Conservation (phyloP, 2,113 vertebrate genomes). For the Leuciscus idus region DNA sequence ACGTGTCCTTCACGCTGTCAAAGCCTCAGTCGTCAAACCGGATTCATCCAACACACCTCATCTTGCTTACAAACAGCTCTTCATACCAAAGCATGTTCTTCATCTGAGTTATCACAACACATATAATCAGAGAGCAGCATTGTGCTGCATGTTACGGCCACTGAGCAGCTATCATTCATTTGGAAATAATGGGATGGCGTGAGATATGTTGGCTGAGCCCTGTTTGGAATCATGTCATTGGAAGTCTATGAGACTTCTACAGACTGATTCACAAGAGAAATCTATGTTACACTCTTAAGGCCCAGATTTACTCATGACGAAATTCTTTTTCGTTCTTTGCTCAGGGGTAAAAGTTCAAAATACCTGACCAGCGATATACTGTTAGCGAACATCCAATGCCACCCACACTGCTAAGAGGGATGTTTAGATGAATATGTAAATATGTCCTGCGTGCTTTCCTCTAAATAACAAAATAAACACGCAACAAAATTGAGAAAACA, state of each 20-base stretch:
- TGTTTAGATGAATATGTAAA: too few species aligned
- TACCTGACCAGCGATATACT: too few species aligned
- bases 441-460: too few species aligned
- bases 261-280: conserved; percentile 11
- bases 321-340: too few species aligned
- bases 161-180: conserved; percentile 21
- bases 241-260: not conserved
- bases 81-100: not conserved
- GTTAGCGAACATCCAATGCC: too few species aligned
- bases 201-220: not conserved
- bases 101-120: not conserved
- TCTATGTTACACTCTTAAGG: not conserved
- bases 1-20: conserved; percentile 47
- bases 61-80: not conserved
- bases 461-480: too few species aligned
- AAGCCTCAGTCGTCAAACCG: conserved; percentile 39
- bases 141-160: not conserved
- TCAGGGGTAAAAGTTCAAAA: too few species aligned
- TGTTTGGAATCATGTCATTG: conserved; percentile 5
- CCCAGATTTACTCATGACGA: too few species aligned
- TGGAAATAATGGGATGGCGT: conserved; percentile 41
- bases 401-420: too few species aligned
- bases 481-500: too few species aligned
- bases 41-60: conserved; percentile 5
- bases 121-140: conserved; percentile 2